A percentile compares a stretch with the other conserved stretches of the same genome.
phyloP scores from a whole-genome alignment of 2,797 vertebrate genomes.

The Acrossocheilus wenchowensis region DNA sequence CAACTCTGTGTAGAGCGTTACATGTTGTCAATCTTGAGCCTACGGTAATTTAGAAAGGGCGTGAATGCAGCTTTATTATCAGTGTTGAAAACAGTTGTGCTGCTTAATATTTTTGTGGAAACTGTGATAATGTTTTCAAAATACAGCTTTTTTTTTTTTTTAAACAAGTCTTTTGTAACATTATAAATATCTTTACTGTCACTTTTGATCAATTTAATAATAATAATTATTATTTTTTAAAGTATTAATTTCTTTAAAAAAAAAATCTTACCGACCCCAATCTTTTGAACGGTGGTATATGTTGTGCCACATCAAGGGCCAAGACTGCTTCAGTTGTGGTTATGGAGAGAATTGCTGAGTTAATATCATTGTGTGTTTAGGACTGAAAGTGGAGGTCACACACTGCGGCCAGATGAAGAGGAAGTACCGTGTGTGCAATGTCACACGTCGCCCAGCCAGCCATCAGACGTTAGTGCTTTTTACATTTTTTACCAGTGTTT shows the following conservation, averaged over 20 bases:
- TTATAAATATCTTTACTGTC: not conserved
- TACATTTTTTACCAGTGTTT: not conserved
- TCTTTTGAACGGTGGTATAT: not conserved
- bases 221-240: not conserved
- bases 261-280: not conserved
- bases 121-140: not conserved
- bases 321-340: not conserved
- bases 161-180: not conserved
- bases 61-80: not conserved
- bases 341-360: not conserved
- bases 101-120: constrained; percentile 11
- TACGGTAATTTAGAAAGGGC: not conserved
- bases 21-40: not conserved
- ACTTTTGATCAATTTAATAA: constrained; percentile 22
- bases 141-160: not conserved
- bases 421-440: constrained; percentile 98
- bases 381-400: constrained; percentile 97
- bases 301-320: not conserved
- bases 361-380: constrained; percentile 69
- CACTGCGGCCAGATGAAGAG: constrained; percentile 99
- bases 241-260: not conserved
- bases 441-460: constrained; percentile 95
- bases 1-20: not conserved
- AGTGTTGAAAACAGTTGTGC: not conserved
- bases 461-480: constrained; percentile 91